Evolutionary conservation across 1,140 invertebrate genomes (phyloP).

Genomic region (Aphidius gifuensis): DNA sequence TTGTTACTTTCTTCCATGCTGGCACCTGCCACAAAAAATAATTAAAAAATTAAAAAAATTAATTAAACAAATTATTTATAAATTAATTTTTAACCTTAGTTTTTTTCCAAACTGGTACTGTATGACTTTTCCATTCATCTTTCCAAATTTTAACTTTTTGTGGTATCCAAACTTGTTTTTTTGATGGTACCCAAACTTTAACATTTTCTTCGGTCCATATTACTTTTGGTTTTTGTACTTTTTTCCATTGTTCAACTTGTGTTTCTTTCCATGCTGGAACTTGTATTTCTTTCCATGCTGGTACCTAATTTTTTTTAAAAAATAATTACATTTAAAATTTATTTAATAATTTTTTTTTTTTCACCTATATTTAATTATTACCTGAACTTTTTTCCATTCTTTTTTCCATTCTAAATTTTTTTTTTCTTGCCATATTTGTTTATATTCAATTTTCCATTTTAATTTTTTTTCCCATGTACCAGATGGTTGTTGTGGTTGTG

Average conservation of each 20-base stretch:
- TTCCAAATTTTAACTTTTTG: constrained; percentile 76
- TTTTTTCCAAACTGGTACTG: constrained; percentile 65
- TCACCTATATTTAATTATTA: constrained; percentile 35
- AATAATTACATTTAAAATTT: no score
- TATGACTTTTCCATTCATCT: constrained; percentile 70
- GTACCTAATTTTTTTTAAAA: constrained; percentile 64
- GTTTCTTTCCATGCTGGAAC: constrained; percentile 66
- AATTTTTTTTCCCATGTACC: constrained; percentile 79
- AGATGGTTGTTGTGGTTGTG: constrained; percentile 61
- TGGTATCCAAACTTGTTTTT: constrained; percentile 75
- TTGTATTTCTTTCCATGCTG: constrained; percentile 65
- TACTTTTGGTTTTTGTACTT: constrained; percentile 70
- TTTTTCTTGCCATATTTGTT: constrained; percentile 73
- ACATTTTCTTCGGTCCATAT: constrained; percentile 73
- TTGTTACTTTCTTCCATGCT: constrained; percentile 72
- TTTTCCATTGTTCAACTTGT: constrained; percentile 61
- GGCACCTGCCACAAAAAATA: constrained; percentile 56
- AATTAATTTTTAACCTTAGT: constrained; percentile 33
- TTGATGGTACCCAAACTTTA: constrained; percentile 72
- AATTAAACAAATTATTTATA: no score
- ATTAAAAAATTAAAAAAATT: no score
- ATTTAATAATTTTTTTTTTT: no score
- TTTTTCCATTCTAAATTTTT: constrained; percentile 75
- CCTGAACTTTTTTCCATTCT: constrained; percentile 51
- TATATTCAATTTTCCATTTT: constrained; percentile 75